Evolutionary conservation across 2,888 invertebrate genomes (phyloP).

Genomic region (Ennomos quercinarius): DNA sequence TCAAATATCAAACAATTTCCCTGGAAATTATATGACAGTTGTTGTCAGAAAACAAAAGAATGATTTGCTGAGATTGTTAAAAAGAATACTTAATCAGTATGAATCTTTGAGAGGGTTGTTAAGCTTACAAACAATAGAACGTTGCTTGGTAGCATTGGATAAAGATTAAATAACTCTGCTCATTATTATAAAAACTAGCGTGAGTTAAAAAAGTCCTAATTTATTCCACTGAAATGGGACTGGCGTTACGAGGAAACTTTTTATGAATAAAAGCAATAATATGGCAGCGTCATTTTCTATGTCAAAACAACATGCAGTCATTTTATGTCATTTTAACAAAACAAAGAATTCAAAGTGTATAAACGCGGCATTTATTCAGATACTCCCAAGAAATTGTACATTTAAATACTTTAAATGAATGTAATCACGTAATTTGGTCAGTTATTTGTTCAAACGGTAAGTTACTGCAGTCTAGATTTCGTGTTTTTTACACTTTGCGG

Average conservation of each 20-base stretch:
- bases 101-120: neutral
- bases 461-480: no score
- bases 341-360: neutral
- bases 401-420: no score
- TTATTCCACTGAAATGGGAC: no score
- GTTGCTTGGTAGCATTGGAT: slow-evolving; percentile 10
- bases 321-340: slow-evolving; percentile 1
- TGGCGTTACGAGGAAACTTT: neutral
- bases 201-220: no score
- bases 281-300: slow-evolving; percentile 8
- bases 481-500: no score
- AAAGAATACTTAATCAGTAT: neutral
- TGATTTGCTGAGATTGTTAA: slow-evolving; percentile 1
- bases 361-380: no score
- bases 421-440: no score
- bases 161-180: slow-evolving; percentile 2
- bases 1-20: slow-evolving; percentile 1
- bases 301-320: slow-evolving; percentile 12
- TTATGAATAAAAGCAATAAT: slow-evolving; percentile 7
- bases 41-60: slow-evolving; percentile 20
- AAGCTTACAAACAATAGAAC: slow-evolving; percentile 11
- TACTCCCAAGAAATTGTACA: no score
- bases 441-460: no score
- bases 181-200: no score
- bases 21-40: slow-evolving; percentile 25